Evolutionary conservation across 2,113 vertebrate genomes (phyloP).

Genomic region (Hyaena hyaena): DNA sequence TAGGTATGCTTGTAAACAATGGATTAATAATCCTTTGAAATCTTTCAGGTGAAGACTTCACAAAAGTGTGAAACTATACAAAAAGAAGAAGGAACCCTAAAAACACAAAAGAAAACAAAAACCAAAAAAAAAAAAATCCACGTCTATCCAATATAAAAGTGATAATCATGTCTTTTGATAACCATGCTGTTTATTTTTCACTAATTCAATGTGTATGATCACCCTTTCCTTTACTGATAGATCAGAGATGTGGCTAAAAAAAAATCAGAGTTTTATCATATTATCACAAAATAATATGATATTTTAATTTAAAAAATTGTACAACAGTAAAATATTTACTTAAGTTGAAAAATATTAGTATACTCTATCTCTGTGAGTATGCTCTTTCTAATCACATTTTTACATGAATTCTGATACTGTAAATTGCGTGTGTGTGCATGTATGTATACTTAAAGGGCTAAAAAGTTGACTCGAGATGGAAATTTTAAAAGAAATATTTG

Average conservation of each 20-base stretch:
- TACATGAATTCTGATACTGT: neutral
- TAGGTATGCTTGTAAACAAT: neutral
- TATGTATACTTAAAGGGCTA: neutral
- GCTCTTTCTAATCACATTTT: neutral
- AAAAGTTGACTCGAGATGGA: neutral
- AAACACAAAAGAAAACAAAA: neutral
- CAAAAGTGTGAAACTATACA: constrained; percentile 8
- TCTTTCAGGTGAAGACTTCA: constrained; percentile 7
- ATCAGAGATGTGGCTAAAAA: neutral
- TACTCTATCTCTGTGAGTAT: neutral
- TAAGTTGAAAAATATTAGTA: constrained; percentile 23
- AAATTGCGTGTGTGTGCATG: no score
- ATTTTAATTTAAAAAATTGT: constrained; percentile 37
- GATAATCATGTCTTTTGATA: neutral
- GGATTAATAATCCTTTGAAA: constrained; percentile 43
- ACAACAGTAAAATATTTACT: neutral
- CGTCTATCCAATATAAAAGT: neutral
- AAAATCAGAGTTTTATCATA: neutral
- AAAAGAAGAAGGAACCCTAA: neutral
- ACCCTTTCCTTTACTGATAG: neutral
- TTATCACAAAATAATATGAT: neutral
- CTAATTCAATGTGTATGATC: neutral
- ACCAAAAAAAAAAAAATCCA: neutral
- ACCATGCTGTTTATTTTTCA: neutral
- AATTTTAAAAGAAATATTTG: constrained; percentile 25